A percentile compares a stretch with the other conserved stretches of the same genome.
Conservation (phyloP, 1,140 invertebrate genomes). For the Chrysopa pallens region DNA sequence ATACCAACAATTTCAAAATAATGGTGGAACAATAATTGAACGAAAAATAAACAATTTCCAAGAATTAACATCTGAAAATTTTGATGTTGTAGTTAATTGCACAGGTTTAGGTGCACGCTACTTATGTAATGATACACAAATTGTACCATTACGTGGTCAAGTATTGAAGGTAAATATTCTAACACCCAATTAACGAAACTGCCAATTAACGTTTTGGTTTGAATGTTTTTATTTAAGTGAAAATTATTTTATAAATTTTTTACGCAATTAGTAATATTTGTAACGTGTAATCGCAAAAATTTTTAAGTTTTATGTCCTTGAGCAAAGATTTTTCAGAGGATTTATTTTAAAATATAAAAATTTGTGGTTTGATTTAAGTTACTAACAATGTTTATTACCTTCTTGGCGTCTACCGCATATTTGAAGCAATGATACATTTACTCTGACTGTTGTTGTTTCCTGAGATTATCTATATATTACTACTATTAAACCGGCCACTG, state of each 20-base stretch:
- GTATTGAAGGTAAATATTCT: conserved; percentile 46
- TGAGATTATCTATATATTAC: no score
- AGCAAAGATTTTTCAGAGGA: no score
- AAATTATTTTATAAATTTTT: conserved; percentile 2
- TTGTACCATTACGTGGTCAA: conserved; percentile 80
- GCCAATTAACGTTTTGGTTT: no score
- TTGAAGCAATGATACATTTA: no score
- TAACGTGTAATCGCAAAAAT: no score
- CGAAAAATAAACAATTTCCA: conserved; percentile 37
- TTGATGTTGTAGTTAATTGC: conserved; percentile 77
- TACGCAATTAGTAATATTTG: not conserved
- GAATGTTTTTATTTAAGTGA: not conserved
- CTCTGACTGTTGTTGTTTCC: no score
- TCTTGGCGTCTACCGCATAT: no score
- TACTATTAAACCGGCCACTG: no score
- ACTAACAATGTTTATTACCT: no score
- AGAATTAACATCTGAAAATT: conserved; percentile 34
- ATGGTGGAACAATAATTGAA: conserved; percentile 35
- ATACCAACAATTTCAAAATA: conserved; percentile 34
- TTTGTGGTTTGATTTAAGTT: no score
- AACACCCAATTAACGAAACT: not conserved
- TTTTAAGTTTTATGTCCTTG: no score
- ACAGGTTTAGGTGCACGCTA: conserved; percentile 62
- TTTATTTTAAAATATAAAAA: no score
- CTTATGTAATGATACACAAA: conserved; percentile 53